Base-by-base conservation (phyloP, 2,797 vertebrate species). In the Acipenser ruthenus region DNA sequence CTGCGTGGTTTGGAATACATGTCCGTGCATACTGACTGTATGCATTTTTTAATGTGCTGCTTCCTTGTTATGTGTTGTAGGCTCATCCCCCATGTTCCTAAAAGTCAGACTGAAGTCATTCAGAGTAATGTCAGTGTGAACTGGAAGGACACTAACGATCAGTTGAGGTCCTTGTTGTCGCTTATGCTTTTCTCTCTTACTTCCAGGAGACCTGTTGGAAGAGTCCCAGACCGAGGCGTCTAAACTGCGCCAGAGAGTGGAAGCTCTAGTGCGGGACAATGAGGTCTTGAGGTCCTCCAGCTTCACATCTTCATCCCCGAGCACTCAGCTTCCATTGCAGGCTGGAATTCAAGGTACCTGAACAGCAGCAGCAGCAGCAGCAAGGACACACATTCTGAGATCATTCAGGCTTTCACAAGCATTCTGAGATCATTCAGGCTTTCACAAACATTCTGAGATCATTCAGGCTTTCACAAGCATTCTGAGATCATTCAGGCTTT, bases 171-270 rank as follows among this genome's bases (percentile, higher is more conserved):
- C 10, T 6, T 1, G 3, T 11, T 62, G 61, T 12, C 9, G 12
- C 8, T 9, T 63, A 8, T 63, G 61, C 11, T 8, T 12, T 37
- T 53, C 51, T 8, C 11, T 69, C 6, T 59, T 60, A 67, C 48
- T 73, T 68, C 65, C 75, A 99, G 97, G 97, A 67, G 93, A 97
- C 65, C 86, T 98, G 69, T 79, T 99, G 79, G 95, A 95, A 73
- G 96, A 99, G 76, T 98, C 97, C 47, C 96, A 99, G 64, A 86
- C 93, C 0, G 97, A 99, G 78, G 97, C 94, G 0, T 91, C 89
- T 0, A 90, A 88, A 70, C 89, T 99, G 65, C 87, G 95, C 6
- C 95, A 96, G 84, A 90, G 95, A 66, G 96, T 95, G 0, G 97
- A 99, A 75, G 93, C 94, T 66, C 90, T 99, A 0, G 94, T 96